Evolutionary conservation across 2,113 vertebrate genomes (phyloP).

Genomic region (Edolisoma coerulescens): DNA sequence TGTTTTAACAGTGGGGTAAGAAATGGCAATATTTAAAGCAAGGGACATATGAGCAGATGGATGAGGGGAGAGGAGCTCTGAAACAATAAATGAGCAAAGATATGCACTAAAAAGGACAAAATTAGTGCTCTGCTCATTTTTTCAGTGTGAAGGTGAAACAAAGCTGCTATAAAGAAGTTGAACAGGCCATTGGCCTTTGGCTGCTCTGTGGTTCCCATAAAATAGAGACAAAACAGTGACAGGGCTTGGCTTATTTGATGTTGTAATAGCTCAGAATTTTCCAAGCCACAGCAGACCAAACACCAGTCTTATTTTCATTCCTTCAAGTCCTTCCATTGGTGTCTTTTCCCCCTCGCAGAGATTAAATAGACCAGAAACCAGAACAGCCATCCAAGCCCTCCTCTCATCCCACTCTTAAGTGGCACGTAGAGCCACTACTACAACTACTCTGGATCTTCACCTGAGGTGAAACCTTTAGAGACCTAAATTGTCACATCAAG

Average conservation of each 20-base stretch:
- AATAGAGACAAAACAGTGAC: conserved; percentile 16
- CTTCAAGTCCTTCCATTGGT: not conserved
- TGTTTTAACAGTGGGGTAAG: not conserved
- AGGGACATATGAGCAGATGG: not conserved
- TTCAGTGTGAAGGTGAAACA: not conserved
- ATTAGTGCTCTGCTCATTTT: not conserved
- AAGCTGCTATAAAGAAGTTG: not conserved
- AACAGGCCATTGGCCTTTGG: not conserved
- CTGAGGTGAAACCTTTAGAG: not conserved
- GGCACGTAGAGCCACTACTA: not conserved
- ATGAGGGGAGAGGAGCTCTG: not conserved
- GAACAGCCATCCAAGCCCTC: not conserved
- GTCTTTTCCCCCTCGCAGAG: not conserved
- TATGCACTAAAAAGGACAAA: not conserved
- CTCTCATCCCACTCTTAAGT: not conserved
- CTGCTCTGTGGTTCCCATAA: not conserved
- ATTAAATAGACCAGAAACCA: not conserved
- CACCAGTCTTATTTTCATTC: conserved; percentile 14
- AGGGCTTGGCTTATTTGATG: not conserved
- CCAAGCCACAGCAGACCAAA: not conserved
- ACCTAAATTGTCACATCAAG: not conserved
- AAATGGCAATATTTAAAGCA: not conserved
- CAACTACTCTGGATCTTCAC: not conserved
- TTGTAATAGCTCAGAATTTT: conserved; percentile 1
- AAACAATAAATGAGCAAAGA: not conserved